Evolutionary conservation across 2,113 vertebrate species (phyloP).

Genomic region (Thalassoma bifasciatum): DNA sequence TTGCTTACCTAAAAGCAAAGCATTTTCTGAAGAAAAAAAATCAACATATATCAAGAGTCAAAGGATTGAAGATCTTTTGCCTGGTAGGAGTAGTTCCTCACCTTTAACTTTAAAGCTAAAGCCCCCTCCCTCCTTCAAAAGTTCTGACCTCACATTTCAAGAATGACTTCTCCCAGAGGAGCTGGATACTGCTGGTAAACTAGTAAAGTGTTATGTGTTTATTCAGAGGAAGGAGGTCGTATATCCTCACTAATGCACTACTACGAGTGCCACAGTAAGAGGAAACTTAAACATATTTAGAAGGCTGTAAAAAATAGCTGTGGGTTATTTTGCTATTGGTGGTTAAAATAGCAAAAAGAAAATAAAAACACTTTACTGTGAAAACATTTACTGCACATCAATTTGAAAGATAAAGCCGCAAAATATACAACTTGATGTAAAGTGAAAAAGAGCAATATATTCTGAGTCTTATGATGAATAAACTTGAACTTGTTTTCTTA

Average conservation of each 20-base stretch:
- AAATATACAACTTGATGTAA: no score
- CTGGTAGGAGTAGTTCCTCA: slow-evolving; percentile 31
- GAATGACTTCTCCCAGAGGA: slow-evolving; percentile 27
- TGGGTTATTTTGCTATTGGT: not conserved
- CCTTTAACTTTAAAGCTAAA: slow-evolving; percentile 13
- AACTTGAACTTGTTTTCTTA: slow-evolving; percentile 3
- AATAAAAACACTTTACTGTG: no score
- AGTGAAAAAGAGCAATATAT: not conserved
- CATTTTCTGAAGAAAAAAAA: not conserved
- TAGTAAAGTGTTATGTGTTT: slow-evolving; percentile 42
- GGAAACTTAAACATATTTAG: slow-evolving; percentile 31
- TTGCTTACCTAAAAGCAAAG: no score
- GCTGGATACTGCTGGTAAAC: slow-evolving; percentile 41
- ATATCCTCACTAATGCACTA: slow-evolving; percentile 32
- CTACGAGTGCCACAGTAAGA: slow-evolving; percentile 27
- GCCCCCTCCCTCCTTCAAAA: slow-evolving; percentile 3
- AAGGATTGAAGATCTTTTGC: not conserved
- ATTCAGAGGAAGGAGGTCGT: slow-evolving; percentile 28
- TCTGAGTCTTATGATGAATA: slow-evolving; percentile 4
- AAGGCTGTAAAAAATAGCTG: slow-evolving; percentile 13
- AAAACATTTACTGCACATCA: no score
- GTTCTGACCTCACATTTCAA: slow-evolving; percentile 54
- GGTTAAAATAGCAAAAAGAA: not conserved
- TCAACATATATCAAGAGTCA: not conserved
- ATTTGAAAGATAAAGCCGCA: no score